These are phyloP conservation scores for Patella pellucida DNA, from an alignment of 2,888 invertebrate species.

Conservation along the genomic window DNA sequence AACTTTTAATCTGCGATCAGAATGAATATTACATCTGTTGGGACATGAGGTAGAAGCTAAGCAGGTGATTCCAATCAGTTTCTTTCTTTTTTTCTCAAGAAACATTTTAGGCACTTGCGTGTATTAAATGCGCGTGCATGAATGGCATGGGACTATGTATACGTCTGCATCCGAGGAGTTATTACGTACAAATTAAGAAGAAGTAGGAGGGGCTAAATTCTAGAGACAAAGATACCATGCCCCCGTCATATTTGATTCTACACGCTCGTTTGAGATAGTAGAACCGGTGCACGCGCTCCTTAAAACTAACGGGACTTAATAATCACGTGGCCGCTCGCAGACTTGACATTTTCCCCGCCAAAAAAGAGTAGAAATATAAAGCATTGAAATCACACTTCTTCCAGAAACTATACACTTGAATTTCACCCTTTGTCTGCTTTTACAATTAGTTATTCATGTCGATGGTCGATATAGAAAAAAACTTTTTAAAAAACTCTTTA, in stretches of 20 bases:
- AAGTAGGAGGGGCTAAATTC: conserved; percentile 2
- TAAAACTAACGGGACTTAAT: conserved; percentile 1
- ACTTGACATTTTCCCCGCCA: background rate
- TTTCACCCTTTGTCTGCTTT: too few relatives aligned
- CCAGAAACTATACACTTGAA: too few relatives aligned
- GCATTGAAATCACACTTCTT: background rate
- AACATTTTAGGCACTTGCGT: conserved; percentile 6
- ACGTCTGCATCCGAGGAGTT: background rate
- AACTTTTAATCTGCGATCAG: conserved; percentile 9
- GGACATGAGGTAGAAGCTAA: conserved; percentile 9
- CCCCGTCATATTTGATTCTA: background rate
- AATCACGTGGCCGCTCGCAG: background rate
- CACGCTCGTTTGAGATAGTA: background rate
- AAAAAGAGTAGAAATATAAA: conserved; percentile 3
- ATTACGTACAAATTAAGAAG: conserved; percentile 2
- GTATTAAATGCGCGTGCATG: conserved; percentile 10
- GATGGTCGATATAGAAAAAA: background rate
- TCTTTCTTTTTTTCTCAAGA: conserved; percentile 13
- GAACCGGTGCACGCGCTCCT: conserved; percentile 4
- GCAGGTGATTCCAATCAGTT: conserved; percentile 22
- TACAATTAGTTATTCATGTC: too few relatives aligned
- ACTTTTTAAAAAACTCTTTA: background rate
- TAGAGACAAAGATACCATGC: background rate
- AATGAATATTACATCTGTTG: conserved; percentile 31
- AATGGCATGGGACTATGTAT: background rate